Base-by-base conservation (phyloP, 2,113 vertebrate species). In the Hiodon tergisus region DNA sequence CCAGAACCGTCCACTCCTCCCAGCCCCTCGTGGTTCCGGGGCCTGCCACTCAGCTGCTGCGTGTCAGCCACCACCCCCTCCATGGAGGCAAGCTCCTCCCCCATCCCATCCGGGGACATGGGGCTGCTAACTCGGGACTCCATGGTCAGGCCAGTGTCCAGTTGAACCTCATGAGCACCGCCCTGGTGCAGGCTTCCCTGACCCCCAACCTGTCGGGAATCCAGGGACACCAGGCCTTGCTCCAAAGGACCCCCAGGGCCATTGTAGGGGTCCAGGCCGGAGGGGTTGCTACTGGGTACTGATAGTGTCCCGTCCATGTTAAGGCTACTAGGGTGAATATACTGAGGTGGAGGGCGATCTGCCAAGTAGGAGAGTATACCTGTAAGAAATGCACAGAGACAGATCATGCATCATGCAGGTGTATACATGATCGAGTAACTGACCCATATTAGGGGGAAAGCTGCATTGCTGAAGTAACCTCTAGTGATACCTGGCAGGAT, bases 311-410 rank as follows among this genome's bases (percentile, higher is more conserved):
- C 92, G 51, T 98, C 97, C 68, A 98, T 95, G 79, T 93, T 98
- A 72, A 98, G 90, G 78, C 93, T 94, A 88, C 94, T 96, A 72
- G 96, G 96, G 78, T 99, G 97, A 83, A 99, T 96, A 81, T 99
- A 99, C 76, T 99, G 97, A 81, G 97, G 97, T 14, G 97, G 96
- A 61, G 97, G 97, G 82, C 97, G 93, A 86, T 99, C 97, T 47
- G 97, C 96, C 88, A 99, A 87, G 76, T 99, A 99, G 53, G 97
- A 99, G 77, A 99, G 85, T 83, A 99, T 98, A 81, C 97, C 97
- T 99, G 48, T 7, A 78, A 0, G 59, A 50, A 72, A 3, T 59
- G 54, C 74, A 65, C 77, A 48, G 14, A 3, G 31, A 48, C 3
- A 65, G 14, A 5, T 57, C 6, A 54, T 6, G 62, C 0, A 69